Evolutionary conservation across 2,797 vertebrate genomes (phyloP).

Genomic region (Podarcis siculus): DNA sequence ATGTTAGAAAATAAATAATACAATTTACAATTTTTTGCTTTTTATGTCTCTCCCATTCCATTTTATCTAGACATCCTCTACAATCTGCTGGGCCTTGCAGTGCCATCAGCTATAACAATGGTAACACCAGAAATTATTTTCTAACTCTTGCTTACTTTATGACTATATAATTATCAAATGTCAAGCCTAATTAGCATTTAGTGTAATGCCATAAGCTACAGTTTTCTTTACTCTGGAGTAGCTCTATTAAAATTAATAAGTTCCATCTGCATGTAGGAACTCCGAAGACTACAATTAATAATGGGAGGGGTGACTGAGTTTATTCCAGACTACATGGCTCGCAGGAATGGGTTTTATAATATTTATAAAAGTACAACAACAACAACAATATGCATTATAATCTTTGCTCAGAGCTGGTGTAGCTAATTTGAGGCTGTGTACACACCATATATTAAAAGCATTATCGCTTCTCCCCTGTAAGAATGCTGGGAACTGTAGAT

Average conservation of each 20-base stretch:
- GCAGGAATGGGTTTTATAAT: not conserved
- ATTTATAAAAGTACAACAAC: not conserved
- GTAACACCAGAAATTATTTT: not conserved
- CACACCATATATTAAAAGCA: too few species aligned
- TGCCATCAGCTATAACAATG: not conserved
- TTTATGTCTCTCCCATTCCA: not conserved
- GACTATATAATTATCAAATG: not conserved
- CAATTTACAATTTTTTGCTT: not conserved
- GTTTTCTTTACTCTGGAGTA: not conserved
- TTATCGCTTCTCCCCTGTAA: too few species aligned
- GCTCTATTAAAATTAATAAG: not conserved
- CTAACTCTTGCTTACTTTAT: not conserved
- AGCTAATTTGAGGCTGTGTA: too few species aligned
- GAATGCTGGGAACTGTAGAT: too few species aligned
- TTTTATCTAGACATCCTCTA: not conserved
- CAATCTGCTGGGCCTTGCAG: not conserved
- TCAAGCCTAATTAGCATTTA: not conserved
- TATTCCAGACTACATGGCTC: not conserved
- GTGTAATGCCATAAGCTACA: not conserved
- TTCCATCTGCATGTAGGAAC: not conserved
- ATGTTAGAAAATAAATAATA: not conserved
- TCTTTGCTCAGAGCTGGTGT: not conserved
- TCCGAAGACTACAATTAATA: not conserved
- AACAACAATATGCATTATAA: too few species aligned
- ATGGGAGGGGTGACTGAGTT: not conserved